These are phyloP conservation scores for Drosophila quadrilineata DNA, from an alignment of 1,140 invertebrate species.

Conservation along the genomic window DNA sequence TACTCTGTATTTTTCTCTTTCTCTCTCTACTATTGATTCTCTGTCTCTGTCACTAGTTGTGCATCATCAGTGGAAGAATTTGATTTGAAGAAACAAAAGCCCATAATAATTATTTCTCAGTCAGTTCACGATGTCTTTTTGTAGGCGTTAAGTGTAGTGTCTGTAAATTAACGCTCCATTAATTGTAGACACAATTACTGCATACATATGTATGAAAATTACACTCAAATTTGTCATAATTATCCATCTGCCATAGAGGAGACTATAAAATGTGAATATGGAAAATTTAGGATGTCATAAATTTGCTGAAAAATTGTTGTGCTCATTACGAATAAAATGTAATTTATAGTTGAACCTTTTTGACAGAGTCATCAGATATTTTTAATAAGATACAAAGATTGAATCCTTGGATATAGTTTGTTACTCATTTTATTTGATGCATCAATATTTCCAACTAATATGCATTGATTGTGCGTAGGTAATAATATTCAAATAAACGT, in stretches of 20 bases:
- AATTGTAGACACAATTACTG: conserved; percentile 19
- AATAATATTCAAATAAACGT: conserved; percentile 37
- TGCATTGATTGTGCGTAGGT: neutral
- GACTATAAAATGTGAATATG: too few species aligned
- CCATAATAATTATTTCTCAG: conserved; percentile 32
- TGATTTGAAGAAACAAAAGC: conserved; percentile 16
- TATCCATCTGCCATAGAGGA: too few species aligned
- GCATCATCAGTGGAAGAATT: neutral
- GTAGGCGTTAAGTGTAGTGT: conserved; percentile 24
- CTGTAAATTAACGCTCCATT: conserved; percentile 40
- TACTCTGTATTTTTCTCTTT: neutral
- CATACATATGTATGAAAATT: neutral
- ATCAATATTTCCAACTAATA: neutral
- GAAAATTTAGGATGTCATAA: too few species aligned
- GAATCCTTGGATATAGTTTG: too few species aligned
- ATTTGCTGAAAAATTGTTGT: too few species aligned
- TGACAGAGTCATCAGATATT: too few species aligned
- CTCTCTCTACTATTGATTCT: neutral
- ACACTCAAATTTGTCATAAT: too few species aligned
- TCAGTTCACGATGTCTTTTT: conserved; percentile 29
- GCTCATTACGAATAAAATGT: too few species aligned
- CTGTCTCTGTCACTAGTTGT: neutral
- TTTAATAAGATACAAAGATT: too few species aligned
- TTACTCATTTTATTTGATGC: too few species aligned
- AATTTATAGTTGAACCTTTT: too few species aligned